phyloP scores from a whole-genome alignment of 2,113 vertebrate species.

The Sorex araneus region DNA sequence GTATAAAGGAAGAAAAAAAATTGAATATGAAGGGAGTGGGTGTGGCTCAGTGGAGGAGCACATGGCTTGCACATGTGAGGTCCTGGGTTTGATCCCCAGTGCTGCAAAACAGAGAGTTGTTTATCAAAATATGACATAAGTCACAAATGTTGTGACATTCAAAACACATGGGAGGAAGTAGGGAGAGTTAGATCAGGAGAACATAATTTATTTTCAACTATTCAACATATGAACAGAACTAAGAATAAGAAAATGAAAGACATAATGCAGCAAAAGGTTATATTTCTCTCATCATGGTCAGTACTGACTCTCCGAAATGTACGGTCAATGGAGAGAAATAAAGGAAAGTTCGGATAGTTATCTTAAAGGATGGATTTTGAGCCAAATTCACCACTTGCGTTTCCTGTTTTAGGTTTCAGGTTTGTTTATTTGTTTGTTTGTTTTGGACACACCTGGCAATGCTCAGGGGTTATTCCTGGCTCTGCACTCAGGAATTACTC shows the following conservation, averaged over 20 bases:
- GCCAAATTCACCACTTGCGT: constrained; percentile 45
- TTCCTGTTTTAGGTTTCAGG: constrained; percentile 50
- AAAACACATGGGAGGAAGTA: constrained; percentile 57
- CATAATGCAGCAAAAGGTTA: constrained; percentile 47
- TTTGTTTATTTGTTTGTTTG: constrained; percentile 18
- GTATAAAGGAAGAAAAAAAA: background rate
- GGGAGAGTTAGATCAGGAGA: constrained; percentile 52
- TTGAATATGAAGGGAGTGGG: too few relatives aligned
- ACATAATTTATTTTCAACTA: constrained; percentile 78
- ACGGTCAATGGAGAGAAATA: constrained; percentile 36
- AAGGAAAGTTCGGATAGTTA: constrained; percentile 35
- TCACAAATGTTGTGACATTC: constrained; percentile 49
- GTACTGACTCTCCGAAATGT: constrained; percentile 54
- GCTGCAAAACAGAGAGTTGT: constrained; percentile 27
- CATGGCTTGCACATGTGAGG: too few relatives aligned
- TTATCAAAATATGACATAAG: constrained; percentile 35
- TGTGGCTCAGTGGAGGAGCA: too few relatives aligned
- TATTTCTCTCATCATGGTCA: constrained; percentile 49
- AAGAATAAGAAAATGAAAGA: constrained; percentile 72
- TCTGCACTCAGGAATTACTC: too few relatives aligned
- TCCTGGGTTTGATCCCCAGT: too few relatives aligned
- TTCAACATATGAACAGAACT: constrained; percentile 66
- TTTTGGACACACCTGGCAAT: too few relatives aligned
- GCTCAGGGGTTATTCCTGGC: too few relatives aligned
- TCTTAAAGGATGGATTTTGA: constrained; percentile 65